Conservation (phyloP, 2,113 vertebrate species). For the Tetrax tetrax region DNA sequence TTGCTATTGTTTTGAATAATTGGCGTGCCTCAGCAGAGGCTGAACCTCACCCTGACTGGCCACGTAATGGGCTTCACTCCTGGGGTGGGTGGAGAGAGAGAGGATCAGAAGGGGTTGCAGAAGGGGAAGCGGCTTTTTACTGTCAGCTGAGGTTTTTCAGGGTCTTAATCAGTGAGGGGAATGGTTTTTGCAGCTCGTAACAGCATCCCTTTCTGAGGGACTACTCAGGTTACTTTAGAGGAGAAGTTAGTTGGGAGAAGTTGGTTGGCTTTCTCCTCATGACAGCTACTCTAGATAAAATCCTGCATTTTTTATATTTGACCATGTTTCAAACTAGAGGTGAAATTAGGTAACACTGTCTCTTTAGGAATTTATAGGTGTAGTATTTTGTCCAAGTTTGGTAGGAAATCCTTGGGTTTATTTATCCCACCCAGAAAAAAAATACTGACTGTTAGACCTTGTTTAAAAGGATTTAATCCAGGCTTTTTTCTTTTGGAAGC, state of each 20-base stretch:
- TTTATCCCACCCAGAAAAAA: neutral
- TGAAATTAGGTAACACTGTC: neutral
- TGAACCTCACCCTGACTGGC: neutral
- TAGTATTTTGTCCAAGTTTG: neutral
- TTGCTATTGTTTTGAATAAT: neutral
- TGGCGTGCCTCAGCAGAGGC: neutral
- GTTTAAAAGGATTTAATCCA: neutral
- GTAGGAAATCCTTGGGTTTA: neutral
- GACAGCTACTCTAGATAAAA: neutral
- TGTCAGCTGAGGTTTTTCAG: neutral
- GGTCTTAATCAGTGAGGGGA: neutral
- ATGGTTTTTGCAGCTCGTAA: neutral
- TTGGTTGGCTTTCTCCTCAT: neutral
- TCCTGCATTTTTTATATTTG: neutral
- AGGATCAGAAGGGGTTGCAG: neutral
- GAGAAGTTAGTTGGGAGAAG: neutral
- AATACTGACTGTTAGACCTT: neutral
- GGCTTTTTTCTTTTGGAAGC: neutral
- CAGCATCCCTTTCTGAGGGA: neutral
- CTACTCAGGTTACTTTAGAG: conserved; percentile 10
- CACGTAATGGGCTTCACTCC: neutral
- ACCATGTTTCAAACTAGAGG: neutral
- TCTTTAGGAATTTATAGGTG: neutral
- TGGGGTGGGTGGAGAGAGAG: neutral
- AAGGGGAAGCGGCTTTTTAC: neutral